These are phyloP conservation scores for Periophthalmus modestus DNA, from an alignment of 2,113 vertebrate species.

Conservation along the genomic window DNA sequence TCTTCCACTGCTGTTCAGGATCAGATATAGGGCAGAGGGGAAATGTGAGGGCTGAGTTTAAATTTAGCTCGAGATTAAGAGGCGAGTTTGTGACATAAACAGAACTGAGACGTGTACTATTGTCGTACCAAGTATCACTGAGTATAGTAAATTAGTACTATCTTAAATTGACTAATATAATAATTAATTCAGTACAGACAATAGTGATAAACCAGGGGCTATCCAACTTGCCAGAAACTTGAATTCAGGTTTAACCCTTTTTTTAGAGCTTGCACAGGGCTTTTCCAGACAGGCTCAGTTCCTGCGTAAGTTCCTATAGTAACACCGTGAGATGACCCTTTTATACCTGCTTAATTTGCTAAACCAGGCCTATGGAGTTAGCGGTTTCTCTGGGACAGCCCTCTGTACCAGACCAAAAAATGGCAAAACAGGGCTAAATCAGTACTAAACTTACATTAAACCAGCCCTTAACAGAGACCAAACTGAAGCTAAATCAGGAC, in stretches of 20 bases:
- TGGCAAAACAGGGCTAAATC: neutral
- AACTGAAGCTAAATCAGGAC: neutral
- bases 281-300: too few species aligned
- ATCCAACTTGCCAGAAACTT: too few species aligned
- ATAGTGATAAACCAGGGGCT: neutral
- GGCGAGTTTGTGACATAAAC: slow-evolving; percentile 35
- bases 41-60: slow-evolving; percentile 36
- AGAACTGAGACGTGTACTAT: neutral
- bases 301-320: too few species aligned
- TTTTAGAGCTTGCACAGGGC: too few species aligned
- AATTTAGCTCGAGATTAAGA: slow-evolving; percentile 48
- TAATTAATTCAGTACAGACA: neutral
- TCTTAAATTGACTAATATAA: neutral
- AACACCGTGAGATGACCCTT: too few species aligned
- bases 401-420: neutral
- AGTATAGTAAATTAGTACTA: neutral
- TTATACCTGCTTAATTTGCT: neutral
- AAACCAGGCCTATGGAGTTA: neutral
- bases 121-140: neutral
- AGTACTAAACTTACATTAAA: neutral
- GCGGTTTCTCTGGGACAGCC: neutral
- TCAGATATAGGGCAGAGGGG: slow-evolving; percentile 63
- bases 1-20: slow-evolving; percentile 57
- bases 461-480: neutral
- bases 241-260: too few species aligned